Evolutionary conservation across 2,113 vertebrate genomes (phyloP).

Genomic region (Dasyornis broadbenti): DNA sequence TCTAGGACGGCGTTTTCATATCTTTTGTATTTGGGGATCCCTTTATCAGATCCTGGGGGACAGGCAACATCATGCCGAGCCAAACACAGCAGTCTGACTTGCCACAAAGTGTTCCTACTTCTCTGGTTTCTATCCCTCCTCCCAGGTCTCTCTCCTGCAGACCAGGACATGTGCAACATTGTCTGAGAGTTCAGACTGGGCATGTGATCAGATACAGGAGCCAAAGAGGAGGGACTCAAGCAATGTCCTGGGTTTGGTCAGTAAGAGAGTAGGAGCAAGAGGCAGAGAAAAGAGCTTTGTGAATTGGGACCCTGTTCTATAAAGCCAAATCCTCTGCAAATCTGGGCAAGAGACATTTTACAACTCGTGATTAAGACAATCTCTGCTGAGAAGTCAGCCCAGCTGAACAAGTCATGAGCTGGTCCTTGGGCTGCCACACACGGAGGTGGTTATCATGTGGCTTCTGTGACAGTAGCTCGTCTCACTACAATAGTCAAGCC

Average conservation of each 20-base stretch:
- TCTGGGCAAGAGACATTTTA: background rate
- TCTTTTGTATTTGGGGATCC: background rate
- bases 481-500: background rate
- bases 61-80: background rate
- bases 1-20: background rate
- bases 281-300: background rate
- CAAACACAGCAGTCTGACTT: background rate
- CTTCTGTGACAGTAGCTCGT: background rate
- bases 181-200: background rate
- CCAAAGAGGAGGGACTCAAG: background rate
- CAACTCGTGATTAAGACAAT: background rate
- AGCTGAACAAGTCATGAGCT: background rate
- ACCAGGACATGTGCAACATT: background rate
- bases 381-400: background rate
- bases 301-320: background rate
- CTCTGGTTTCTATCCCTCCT: background rate
- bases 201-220: background rate
- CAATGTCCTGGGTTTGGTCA: background rate
- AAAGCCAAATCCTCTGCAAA: conserved; percentile 22
- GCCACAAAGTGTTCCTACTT: rapidly evolving
- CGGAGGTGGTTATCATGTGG: background rate
- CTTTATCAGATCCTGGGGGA: background rate
- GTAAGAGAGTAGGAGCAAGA: background rate
- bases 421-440: background rate
- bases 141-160: background rate